phyloP scores from a whole-genome alignment of 2,113 vertebrate genomes.

The Dolichotis patagonum region DNA sequence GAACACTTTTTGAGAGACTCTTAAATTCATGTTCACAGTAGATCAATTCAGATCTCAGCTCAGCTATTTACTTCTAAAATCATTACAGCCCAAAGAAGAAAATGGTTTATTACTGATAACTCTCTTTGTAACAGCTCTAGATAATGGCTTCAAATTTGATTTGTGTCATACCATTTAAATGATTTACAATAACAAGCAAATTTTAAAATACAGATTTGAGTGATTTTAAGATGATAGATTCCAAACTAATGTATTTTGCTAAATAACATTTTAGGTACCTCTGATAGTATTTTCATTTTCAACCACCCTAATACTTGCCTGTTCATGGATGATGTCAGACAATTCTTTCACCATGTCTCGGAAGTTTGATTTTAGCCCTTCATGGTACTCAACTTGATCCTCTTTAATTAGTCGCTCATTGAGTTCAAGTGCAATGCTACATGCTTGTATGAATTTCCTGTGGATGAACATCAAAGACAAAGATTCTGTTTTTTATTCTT shows the following conservation, averaged over 20 bases:
- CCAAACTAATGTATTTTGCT: conserved; percentile 2
- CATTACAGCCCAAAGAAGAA: conserved; percentile 30
- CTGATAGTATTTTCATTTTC: conserved; percentile 5
- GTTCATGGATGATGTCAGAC: conserved; percentile 97
- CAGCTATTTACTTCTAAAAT: not conserved
- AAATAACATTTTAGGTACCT: not conserved
- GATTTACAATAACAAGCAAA: not conserved
- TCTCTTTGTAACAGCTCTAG: conserved; percentile 26
- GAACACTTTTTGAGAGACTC: not conserved
- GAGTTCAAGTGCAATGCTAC: conserved; percentile 95
- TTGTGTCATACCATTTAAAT: not conserved
- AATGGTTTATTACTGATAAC: not conserved
- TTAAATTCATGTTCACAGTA: not conserved
- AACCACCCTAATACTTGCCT: conserved; percentile 85
- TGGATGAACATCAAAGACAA: conserved; percentile 61
- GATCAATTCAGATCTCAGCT: conserved; percentile 12
- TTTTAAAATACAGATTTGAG: conserved; percentile 69
- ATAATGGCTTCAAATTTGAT: not conserved
- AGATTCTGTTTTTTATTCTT: conserved; percentile 27
- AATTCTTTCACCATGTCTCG: conserved; percentile 98
- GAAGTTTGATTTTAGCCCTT: conserved; percentile 96
- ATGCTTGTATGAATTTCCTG: conserved; percentile 95
- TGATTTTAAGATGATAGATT: conserved; percentile 33
- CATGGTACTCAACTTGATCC: conserved; percentile 97
- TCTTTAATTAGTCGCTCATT: conserved; percentile 98